phyloP scores from a whole-genome alignment of 37 sponge, comb jelly and placozoan species.

The Theonella swinhoei region DNA sequence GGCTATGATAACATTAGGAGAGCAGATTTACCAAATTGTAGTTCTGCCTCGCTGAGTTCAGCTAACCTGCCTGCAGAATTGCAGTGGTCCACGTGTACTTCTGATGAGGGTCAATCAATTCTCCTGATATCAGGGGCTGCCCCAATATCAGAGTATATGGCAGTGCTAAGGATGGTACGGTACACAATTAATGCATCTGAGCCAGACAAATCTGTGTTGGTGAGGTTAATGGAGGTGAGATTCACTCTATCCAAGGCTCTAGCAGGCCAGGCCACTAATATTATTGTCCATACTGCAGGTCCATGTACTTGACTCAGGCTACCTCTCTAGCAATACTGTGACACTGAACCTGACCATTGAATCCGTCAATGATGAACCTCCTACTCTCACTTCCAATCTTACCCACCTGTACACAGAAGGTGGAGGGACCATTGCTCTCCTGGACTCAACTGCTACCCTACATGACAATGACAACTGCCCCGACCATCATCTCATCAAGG shows the following conservation, averaged over 20 bases:
- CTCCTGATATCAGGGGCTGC: slow-evolving; percentile 14
- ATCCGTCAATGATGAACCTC: slow-evolving; percentile 49
- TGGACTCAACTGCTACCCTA: slow-evolving; percentile 5
- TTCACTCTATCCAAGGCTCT: neutral
- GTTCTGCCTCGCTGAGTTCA: no score
- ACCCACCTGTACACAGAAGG: slow-evolving; percentile 31
- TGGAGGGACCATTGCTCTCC: slow-evolving; percentile 19
- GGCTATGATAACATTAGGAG: neutral
- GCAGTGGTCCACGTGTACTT: slow-evolving; percentile 14
- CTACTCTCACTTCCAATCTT: slow-evolving; percentile 10
- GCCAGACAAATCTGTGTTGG: slow-evolving; percentile 19
- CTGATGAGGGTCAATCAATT: neutral
- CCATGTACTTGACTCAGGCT: slow-evolving; percentile 7
- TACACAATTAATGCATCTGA: slow-evolving; percentile 22
- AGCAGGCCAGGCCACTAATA: no score
- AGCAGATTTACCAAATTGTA: no score
- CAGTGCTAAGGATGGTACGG: slow-evolving; percentile 2
- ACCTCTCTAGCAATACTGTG: neutral
- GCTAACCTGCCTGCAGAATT: neutral
- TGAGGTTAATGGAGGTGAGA: slow-evolving; percentile 11
- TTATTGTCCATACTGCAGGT: slow-evolving; percentile 15
- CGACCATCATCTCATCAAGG: slow-evolving; percentile 18
- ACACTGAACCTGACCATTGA: neutral
- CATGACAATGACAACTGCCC: slow-evolving; percentile 41
- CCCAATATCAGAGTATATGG: neutral